Evolutionary conservation across 2,888 invertebrate genomes (phyloP).

Genomic region (Acronicta psi): DNA sequence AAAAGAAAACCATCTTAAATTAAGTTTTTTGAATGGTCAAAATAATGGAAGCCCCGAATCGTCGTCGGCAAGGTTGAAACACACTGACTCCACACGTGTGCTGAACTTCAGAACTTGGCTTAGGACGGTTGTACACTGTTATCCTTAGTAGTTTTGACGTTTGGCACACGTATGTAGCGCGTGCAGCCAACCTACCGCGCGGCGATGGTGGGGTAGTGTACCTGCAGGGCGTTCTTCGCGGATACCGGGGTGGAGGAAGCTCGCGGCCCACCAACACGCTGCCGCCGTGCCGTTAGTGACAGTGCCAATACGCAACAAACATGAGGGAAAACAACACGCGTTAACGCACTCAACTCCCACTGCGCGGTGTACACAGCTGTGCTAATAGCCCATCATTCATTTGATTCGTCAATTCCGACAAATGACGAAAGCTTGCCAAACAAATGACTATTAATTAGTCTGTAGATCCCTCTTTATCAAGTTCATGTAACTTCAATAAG

Average conservation of each 20-base stretch:
- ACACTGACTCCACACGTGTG: conserved; percentile 65
- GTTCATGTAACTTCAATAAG: conserved; percentile 11
- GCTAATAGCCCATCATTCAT: conserved; percentile 21
- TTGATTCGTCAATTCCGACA: conserved; percentile 16
- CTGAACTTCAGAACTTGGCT: conserved; percentile 72
- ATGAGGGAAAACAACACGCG: conserved; percentile 85
- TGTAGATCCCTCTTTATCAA: conserved; percentile 2
- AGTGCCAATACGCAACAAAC: conserved; percentile 84
- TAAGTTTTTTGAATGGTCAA: conserved; percentile 63
- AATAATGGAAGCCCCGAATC: conserved; percentile 67
- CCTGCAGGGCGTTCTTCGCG: conserved; percentile 91
- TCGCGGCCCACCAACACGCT: conserved; percentile 88
- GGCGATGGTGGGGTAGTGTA: conserved; percentile 88
- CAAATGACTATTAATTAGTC: neutral
- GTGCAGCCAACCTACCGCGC: conserved; percentile 77
- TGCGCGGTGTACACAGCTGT: conserved; percentile 48
- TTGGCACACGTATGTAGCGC: conserved; percentile 61
- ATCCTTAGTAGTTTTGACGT: conserved; percentile 55
- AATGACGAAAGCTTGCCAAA: conserved; percentile 3
- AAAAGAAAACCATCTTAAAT: conserved; percentile 56
- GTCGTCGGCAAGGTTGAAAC: conserved; percentile 61
- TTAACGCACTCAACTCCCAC: conserved; percentile 79
- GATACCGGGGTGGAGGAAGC: conserved; percentile 89
- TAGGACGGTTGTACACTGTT: conserved; percentile 19
- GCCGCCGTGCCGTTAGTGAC: conserved; percentile 84